Base-by-base conservation (phyloP, 2,888 invertebrate genomes). In the Halocaridina rubra region DNA sequence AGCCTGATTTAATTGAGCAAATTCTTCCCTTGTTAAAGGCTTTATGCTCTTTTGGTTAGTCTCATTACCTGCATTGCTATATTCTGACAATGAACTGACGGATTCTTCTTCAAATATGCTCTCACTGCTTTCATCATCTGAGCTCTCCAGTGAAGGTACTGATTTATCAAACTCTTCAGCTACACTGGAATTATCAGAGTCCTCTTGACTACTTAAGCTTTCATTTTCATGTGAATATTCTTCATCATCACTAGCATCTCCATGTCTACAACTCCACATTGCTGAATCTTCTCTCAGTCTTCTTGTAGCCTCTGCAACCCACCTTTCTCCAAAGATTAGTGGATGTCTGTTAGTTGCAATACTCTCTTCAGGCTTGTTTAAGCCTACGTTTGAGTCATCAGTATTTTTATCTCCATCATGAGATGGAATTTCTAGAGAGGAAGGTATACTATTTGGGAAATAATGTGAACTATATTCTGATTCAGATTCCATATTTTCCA, bases 401-500 rank as follows among this genome's bases (percentile, higher is more conserved):
- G 64, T 30, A 30, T 30, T 57, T 16, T 30, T 32, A 19, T 67
- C 76, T 22, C 53, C 33, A 13, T 61, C 39, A n/a, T 46, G 64
- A 19, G 39, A 39, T 13, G 32, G n/a, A 3, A 1, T 0, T 13
- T 33, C 39, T 29, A 13, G 22, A 3, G 57, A 8, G 7, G 27
- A 16, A 16, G 46, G 46, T 33, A 24, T 67, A 22, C 69, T 64
- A 5, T 33, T 59, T n/a, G 27, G 59, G 13, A 61, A 59, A 1
- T 24, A 8, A 5, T 22, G 30, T 3, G 27, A 8, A 16, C 33
- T 24, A 19, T 77, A 24, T 7, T 61, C 22, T 2, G 64, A 22
- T 3, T 78, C 82, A 19, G 77, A 78, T 13, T 84, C 77, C 72
- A 84, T 46, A 30, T 61, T 84, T 32, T 77, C 82, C 46, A 84